phyloP scores from a whole-genome alignment of 2,113 vertebrate species.

The Chaetorhynchus papuensis region DNA sequence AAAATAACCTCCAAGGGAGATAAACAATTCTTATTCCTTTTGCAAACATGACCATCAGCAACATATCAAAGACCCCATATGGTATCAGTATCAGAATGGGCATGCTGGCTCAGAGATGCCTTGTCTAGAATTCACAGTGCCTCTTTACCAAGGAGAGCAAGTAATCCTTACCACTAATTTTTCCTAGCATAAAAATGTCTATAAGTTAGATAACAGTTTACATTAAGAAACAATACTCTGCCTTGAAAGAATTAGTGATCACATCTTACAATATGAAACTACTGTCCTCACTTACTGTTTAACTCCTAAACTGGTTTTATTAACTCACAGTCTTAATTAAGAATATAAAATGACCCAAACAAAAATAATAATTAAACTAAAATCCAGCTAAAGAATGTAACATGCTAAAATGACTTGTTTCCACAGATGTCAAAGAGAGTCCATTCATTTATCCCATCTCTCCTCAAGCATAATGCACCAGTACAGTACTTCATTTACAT shows the following conservation, averaged over 20 bases:
- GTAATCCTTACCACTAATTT: background rate
- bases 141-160: background rate
- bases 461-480: background rate
- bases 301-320: background rate
- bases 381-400: background rate
- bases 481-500: background rate
- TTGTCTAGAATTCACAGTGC: background rate
- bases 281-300: background rate
- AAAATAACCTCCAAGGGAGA: background rate
- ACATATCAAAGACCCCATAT: background rate
- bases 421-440: background rate
- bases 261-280: background rate
- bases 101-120: background rate
- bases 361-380: background rate
- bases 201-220: background rate
- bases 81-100: background rate
- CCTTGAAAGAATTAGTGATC: background rate
- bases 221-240: background rate
- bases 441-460: background rate
- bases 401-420: background rate
- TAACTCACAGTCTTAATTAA: background rate
- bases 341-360: background rate
- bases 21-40: background rate
- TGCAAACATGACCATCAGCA: background rate
- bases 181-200: background rate